phyloP scores from a whole-genome alignment of 2,888 invertebrate genomes.

The Rhopalosiphum nymphaeae region DNA sequence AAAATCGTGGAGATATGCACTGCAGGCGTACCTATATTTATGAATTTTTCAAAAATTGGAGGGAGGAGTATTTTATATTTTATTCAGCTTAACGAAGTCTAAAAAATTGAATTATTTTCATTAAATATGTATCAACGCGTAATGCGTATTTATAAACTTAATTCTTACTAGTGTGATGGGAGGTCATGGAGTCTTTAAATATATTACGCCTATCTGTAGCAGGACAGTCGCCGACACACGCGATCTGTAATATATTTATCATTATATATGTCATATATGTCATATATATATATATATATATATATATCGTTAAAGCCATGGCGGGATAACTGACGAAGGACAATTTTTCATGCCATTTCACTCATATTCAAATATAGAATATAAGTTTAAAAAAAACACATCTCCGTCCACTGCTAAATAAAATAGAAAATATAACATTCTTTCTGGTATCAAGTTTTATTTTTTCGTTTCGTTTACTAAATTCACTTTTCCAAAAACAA shows the following conservation, averaged over 20 bases:
- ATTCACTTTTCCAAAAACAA: not conserved
- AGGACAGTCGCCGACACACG: not conserved
- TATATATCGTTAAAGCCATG: not conserved
- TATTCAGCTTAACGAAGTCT: not conserved
- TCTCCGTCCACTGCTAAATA: not conserved
- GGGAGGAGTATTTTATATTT: not conserved
- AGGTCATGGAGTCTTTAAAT: not conserved
- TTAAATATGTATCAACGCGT: not conserved
- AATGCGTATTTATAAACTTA: not conserved
- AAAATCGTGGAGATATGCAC: not conserved
- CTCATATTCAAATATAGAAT: constrained; percentile 1
- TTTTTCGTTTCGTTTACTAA: not conserved
- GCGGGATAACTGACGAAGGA: not conserved
- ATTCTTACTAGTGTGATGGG: not conserved
- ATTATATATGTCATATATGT: not conserved
- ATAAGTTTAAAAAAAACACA: not conserved
- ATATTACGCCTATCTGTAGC: not conserved
- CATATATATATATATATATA: not conserved
- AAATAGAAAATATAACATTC: not conserved
- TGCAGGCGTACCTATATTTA: not conserved
- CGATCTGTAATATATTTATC: not conserved
- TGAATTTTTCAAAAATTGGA: not conserved
- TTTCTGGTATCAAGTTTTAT: not conserved
- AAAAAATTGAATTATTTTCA: not conserved
- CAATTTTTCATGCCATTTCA: not conserved